Conservation (phyloP, 2,113 vertebrate genomes). For the Neolamprologus sp. region DNA sequence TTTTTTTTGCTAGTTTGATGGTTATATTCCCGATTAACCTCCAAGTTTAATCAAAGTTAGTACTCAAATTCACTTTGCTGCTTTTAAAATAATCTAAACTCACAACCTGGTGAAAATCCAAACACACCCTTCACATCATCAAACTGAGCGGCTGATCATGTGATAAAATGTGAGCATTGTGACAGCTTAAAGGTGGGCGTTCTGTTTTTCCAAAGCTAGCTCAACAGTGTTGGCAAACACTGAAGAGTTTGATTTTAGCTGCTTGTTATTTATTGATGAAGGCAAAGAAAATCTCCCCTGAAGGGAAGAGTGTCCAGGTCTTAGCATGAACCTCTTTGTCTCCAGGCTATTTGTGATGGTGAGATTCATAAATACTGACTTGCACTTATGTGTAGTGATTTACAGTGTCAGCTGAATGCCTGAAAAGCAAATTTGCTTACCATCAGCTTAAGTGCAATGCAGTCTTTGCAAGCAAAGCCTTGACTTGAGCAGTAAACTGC, state of each 20-base stretch:
- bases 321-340: not conserved
- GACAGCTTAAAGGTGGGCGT: not conserved
- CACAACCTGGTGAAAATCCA: not conserved
- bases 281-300: not conserved
- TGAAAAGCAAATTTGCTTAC: conserved; percentile 4
- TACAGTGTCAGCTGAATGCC: conserved; percentile 2
- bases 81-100: conserved; percentile 17
- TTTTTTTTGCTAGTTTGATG: not conserved
- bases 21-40: not conserved
- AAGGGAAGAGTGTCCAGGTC: not conserved
- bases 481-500: not conserved
- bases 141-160: not conserved
- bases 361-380: conserved; percentile 26
- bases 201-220: not conserved
- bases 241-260: not conserved
- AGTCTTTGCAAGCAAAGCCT: not conserved
- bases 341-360: not conserved
- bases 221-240: not conserved
- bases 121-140: conserved; percentile 24
- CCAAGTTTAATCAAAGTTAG: not conserved
- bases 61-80: conserved; percentile 6
- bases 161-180: not conserved
- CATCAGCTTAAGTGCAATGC: not conserved
- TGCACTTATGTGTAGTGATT: not conserved
- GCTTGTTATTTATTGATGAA: conserved; percentile 40